phyloP scores from a whole-genome alignment of 2,888 invertebrate species.

The Pomacea canaliculata region DNA sequence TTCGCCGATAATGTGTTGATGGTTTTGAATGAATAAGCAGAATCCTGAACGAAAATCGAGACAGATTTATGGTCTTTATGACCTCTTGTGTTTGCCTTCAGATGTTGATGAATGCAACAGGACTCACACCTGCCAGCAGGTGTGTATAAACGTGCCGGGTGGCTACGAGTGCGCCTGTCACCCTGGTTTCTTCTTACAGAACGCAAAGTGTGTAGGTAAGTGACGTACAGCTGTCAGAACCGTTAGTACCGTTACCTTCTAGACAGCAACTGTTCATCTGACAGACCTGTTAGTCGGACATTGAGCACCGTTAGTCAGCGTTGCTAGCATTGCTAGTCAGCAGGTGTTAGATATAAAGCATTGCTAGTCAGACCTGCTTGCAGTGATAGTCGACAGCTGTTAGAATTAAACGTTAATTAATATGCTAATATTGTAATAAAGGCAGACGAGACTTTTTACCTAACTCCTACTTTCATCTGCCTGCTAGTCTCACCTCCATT shows the following conservation, averaged over 20 bases:
- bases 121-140: constrained; percentile 39
- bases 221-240: background rate
- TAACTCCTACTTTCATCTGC: background rate
- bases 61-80: no score
- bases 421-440: background rate
- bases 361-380: background rate
- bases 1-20: no score
- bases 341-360: no score
- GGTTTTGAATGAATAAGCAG: no score
- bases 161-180: constrained; percentile 39
- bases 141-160: constrained; percentile 42
- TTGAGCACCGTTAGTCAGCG: no score
- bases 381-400: background rate
- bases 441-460: no score
- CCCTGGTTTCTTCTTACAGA: constrained; percentile 4
- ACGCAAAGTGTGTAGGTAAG: constrained; percentile 6
- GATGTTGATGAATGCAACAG: constrained; percentile 33
- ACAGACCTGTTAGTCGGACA: no score
- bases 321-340: no score
- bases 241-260: no score
- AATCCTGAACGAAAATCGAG: no score
- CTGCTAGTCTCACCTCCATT: background rate
- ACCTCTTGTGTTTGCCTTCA: constrained; percentile 1
- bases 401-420: background rate
- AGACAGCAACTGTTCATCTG: no score